phyloP scores from a whole-genome alignment of 2,797 vertebrate species.

The Acomys russatus region DNA sequence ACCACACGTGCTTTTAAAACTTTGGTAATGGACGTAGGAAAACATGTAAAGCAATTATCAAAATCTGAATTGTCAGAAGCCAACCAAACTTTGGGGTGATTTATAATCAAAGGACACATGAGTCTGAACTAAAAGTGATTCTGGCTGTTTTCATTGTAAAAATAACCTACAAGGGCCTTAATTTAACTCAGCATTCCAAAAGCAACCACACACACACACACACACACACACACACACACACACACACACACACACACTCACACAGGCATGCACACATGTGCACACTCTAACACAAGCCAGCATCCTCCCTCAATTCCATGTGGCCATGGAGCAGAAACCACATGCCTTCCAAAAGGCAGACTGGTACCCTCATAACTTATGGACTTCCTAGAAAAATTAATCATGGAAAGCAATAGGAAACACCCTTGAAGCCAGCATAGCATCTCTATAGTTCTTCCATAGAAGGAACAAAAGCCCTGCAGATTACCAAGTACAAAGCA shows the following conservation, averaged over 20 bases:
- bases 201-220: neutral
- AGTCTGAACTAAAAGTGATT: neutral
- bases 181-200: neutral
- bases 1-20: conserved; percentile 33
- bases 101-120: neutral
- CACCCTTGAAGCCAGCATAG: neutral
- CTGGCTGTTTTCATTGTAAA: neutral
- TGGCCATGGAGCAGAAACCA: neutral
- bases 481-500: neutral
- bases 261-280: no score
- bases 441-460: neutral
- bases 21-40: conserved; percentile 17
- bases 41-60: conserved; percentile 60
- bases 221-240: neutral
- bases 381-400: conserved; percentile 15
- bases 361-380: neutral
- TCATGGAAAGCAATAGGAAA: neutral
- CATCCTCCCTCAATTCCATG: neutral
- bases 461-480: neutral
- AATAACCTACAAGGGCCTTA: neutral
- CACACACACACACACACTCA: neutral
- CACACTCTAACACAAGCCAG: neutral
- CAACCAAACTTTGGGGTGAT: neutral
- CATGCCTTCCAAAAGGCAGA: neutral
- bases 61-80: conserved; percentile 48